phyloP scores from a whole-genome alignment of 2,797 vertebrate species.

The Acanthurus leucopareius region DNA sequence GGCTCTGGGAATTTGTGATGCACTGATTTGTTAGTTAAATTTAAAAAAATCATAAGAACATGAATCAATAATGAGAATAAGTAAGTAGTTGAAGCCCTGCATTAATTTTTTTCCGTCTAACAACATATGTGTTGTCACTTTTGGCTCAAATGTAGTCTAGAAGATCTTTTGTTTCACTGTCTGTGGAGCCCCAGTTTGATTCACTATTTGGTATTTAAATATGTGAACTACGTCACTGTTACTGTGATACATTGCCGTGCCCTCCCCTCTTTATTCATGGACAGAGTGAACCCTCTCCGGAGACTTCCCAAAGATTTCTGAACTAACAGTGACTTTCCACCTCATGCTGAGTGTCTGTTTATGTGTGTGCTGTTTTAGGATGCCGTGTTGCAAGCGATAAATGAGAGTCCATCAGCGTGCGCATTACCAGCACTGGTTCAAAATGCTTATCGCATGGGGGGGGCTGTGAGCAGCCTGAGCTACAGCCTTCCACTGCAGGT shows the following conservation, averaged over 20 bases:
- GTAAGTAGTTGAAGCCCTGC: neutral
- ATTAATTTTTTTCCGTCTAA: neutral
- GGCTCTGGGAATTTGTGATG: neutral
- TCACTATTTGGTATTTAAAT: neutral
- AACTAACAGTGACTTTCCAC: neutral
- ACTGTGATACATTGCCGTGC: neutral
- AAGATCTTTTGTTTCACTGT: neutral
- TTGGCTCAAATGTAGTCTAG: neutral
- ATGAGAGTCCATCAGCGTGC: conserved; percentile 73
- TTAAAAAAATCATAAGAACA: neutral
- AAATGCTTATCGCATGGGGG: conserved; percentile 85
- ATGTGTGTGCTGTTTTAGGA: conserved; percentile 74
- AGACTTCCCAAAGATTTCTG: neutral
- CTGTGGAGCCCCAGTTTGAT: neutral
- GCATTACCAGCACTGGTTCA: conserved; percentile 67
- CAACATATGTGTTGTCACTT: neutral
- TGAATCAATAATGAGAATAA: neutral
- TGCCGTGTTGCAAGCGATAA: conserved; percentile 33
- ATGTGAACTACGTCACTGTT: neutral
- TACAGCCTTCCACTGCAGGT: conserved; percentile 84
- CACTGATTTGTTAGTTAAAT: neutral
- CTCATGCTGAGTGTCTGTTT: conserved; percentile 38
- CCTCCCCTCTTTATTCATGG: neutral
- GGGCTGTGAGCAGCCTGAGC: conserved; percentile 85
- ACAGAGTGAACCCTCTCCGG: conserved; percentile 17